A percentile compares a stretch with the other conserved stretches of the same genome.
Conservation (phyloP, 2,797 vertebrate genomes). For the Thalassophryne amazonica region DNA sequence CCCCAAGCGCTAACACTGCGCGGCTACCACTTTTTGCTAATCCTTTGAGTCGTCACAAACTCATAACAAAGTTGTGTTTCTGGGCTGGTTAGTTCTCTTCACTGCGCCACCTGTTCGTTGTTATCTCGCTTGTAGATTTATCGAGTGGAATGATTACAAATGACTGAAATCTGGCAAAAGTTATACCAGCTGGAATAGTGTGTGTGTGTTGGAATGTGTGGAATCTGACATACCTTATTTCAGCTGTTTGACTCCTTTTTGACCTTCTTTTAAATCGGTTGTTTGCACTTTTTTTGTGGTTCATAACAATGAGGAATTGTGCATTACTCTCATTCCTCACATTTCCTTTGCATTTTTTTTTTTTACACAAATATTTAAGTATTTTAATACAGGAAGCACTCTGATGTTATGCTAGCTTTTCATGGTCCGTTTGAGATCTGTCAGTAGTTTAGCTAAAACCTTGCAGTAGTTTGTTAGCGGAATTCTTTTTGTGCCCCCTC, state of each 20-base stretch:
- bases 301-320: neutral
- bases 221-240: conserved; percentile 44
- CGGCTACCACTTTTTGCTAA: conserved; percentile 53
- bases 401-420: conserved; percentile 14
- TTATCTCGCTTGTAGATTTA: conserved; percentile 4
- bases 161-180: conserved; percentile 21
- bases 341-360: neutral
- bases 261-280: no score
- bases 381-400: conserved; percentile 24
- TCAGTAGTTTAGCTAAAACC: neutral
- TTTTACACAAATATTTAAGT: conserved; percentile 17
- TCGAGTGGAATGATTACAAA: conserved; percentile 9
- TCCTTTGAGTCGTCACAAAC: conserved; percentile 16
- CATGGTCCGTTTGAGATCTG: neutral
- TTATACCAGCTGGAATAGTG: conserved; percentile 50
- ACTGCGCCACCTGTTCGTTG: neutral
- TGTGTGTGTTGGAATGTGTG: conserved; percentile 40
- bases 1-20: conserved; percentile 50
- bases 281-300: conserved; percentile 1
- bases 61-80: neutral
- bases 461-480: neutral
- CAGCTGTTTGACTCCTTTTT: conserved; percentile 10
- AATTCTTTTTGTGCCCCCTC: neutral
- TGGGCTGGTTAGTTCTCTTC: neutral
- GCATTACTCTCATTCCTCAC: neutral